phyloP scores from a whole-genome alignment of 2,888 invertebrate genomes.

The Calameuta pallipes region DNA sequence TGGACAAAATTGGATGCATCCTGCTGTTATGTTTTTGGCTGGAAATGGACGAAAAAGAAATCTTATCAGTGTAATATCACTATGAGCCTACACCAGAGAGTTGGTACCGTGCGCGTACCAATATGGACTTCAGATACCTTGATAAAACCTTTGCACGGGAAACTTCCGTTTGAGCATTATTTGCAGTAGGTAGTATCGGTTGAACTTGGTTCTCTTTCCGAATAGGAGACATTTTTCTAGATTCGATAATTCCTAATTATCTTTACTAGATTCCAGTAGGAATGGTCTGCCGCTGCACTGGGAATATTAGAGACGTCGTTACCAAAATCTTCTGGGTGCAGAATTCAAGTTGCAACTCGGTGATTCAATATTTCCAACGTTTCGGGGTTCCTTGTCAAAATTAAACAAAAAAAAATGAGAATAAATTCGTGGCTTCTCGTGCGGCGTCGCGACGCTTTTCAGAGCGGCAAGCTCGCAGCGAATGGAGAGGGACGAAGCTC shows the following conservation, averaged over 20 bases:
- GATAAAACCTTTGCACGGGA: neutral
- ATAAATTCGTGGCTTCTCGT: no score
- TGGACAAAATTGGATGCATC: neutral
- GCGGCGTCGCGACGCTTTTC: no score
- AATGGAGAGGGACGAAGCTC: no score
- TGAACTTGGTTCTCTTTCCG: no score
- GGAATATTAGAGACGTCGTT: no score
- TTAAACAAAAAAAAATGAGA: no score
- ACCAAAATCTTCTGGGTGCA: no score
- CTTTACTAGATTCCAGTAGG: neutral
- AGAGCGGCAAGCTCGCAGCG: no score
- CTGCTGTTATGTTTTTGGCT: neutral
- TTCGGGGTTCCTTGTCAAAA: no score
- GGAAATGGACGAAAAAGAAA: neutral
- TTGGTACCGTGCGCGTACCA: neutral
- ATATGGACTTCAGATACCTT: neutral
- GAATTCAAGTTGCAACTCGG: no score
- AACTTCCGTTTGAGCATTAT: neutral
- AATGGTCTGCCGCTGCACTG: no score
- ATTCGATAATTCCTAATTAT: neutral
- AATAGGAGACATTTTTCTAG: neutral
- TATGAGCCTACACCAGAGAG: neutral
- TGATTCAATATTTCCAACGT: no score
- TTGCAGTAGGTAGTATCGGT: neutral
- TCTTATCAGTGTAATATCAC: neutral